Percentiles rank a stretch among this genome's conserved stretches.
Conservation (phyloP, 2,113 vertebrate species). For the Uropsilus gracilis region DNA sequence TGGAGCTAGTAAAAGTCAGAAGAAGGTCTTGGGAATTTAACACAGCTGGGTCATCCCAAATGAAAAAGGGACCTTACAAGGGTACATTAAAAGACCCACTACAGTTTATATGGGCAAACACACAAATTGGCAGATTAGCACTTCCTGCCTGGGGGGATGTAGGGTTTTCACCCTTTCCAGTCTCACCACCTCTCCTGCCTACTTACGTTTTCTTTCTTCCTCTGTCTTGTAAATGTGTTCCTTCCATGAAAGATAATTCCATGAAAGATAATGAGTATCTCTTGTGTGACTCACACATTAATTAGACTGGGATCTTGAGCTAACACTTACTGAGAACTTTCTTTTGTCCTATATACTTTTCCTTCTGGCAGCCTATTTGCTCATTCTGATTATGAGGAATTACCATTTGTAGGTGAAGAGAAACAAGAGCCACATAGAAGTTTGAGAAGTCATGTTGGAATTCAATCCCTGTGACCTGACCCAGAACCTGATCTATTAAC, state of each 20-base stretch:
- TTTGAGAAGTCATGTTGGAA: not conserved
- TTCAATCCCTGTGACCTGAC: not conserved
- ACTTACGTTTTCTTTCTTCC: not conserved
- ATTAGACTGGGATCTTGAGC: not conserved
- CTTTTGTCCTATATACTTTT: not conserved
- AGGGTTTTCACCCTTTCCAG: not conserved
- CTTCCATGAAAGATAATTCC: not conserved
- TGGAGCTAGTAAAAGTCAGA: conserved; percentile 31
- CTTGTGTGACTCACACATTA: not conserved
- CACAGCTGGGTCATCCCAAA: conserved; percentile 29
- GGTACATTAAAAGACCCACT: conserved; percentile 15
- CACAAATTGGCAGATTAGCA: not conserved
- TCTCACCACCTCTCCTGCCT: rapidly evolving
- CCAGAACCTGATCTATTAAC: not conserved
- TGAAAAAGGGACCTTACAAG: conserved; percentile 10
- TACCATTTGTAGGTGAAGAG: not conserved
- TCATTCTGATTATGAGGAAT: not conserved
- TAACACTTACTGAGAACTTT: not conserved
- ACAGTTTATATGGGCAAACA: not conserved
- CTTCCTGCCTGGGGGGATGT: conserved; percentile 19
- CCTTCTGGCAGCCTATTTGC: not conserved
- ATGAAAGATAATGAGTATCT: not conserved
- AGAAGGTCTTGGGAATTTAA: conserved; percentile 41
- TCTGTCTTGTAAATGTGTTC: not conserved
- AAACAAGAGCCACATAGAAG: not conserved